phyloP scores from a whole-genome alignment of 2,797 vertebrate genomes.

The Sciurus carolinensis region DNA sequence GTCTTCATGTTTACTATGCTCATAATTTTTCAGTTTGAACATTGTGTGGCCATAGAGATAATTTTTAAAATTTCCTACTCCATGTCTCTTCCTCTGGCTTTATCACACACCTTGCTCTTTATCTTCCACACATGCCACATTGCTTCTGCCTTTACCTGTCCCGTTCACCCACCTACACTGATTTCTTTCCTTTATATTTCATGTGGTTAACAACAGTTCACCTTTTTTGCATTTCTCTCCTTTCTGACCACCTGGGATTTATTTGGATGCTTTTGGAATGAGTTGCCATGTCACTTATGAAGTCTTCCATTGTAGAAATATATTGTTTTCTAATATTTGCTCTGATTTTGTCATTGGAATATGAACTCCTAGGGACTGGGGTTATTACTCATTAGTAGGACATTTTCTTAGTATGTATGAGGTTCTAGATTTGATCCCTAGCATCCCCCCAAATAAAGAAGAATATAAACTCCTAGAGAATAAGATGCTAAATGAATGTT shows the following conservation, averaged over 20 bases:
- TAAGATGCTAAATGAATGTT: not conserved
- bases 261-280: not conserved
- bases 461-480: not conserved
- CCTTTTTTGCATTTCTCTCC: not conserved
- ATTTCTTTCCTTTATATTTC: not conserved
- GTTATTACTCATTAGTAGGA: not conserved
- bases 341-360: not conserved
- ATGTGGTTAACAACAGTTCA: not conserved
- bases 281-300: not conserved
- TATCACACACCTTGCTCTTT: not conserved
- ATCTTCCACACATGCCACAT: not conserved
- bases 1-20: not conserved
- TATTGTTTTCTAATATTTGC: not conserved
- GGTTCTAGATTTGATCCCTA: too few species aligned
- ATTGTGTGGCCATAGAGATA: not conserved
- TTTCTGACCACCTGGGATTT: not conserved
- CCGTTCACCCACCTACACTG: not conserved
- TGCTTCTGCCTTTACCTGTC: not conserved
- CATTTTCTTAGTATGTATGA: too few species aligned
- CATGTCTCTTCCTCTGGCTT: not conserved
- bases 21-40: not conserved
- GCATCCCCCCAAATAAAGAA: too few species aligned
- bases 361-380: not conserved
- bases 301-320: not conserved
- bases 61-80: not conserved